Evolutionary conservation across 1,140 invertebrate species (phyloP).

Genomic region (Leptinotarsa texana): DNA sequence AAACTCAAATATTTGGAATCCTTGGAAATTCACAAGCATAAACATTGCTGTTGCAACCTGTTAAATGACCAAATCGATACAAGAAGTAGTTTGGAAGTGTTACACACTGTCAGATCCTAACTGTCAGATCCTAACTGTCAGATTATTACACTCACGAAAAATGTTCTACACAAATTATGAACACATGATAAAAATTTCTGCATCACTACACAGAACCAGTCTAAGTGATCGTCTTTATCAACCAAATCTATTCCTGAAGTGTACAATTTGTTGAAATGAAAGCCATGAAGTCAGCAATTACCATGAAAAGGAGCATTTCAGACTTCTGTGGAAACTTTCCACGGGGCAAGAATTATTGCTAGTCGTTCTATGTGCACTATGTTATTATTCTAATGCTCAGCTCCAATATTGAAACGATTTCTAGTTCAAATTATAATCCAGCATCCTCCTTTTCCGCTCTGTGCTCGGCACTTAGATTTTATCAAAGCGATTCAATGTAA

Average conservation of each 20-base stretch:
- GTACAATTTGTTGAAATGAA: not conserved
- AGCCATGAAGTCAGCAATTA: not conserved
- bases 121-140: too few relatives aligned
- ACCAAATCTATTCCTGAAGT: not conserved
- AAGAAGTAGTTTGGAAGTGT: too few relatives aligned
- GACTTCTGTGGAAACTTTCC: conserved; percentile 7
- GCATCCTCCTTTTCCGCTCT: not conserved
- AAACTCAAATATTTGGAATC: too few relatives aligned
- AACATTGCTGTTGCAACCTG: too few relatives aligned
- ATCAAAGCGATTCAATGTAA: conserved; percentile 16
- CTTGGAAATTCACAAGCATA: too few relatives aligned
- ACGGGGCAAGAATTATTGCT: conserved; percentile 2
- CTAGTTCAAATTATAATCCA: conserved; percentile 11
- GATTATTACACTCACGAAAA: too few relatives aligned
- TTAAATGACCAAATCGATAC: too few relatives aligned
- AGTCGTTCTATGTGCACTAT: not conserved
- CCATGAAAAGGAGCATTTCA: not conserved
- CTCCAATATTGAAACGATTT: conserved; percentile 4
- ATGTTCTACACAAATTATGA: too few relatives aligned
- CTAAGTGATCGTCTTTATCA: not conserved
- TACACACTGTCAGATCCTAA: too few relatives aligned
- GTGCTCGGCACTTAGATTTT: conserved; percentile 9
- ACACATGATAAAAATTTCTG: not conserved
- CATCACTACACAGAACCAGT: not conserved
- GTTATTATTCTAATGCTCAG: conserved; percentile 8